phyloP scores from a whole-genome alignment of 2,888 invertebrate genomes.

The Ophonus ardosiacus region DNA sequence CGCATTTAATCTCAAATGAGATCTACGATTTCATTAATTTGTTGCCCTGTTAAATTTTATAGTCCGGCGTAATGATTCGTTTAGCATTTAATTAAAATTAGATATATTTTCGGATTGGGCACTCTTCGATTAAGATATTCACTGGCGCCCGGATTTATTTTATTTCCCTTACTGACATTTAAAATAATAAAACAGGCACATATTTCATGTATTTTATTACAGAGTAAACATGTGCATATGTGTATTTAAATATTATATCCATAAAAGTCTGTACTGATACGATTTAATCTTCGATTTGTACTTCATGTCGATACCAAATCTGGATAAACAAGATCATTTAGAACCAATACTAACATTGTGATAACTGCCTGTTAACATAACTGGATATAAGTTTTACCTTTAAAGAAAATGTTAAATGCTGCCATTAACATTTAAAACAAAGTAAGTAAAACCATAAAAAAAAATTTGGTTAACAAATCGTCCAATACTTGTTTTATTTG shows the following conservation, averaged over 20 bases:
- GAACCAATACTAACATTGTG: not conserved
- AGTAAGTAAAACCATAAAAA: too few relatives aligned
- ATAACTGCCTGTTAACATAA: not conserved
- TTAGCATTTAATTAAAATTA: slow-evolving; percentile 52
- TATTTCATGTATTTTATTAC: too few relatives aligned
- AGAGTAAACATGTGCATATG: not conserved
- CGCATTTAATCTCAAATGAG: slow-evolving; percentile 53
- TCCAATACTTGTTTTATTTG: too few relatives aligned
- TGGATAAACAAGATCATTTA: not conserved
- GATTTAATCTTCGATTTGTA: not conserved
- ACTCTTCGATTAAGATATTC: slow-evolving; percentile 21
- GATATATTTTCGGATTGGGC: slow-evolving; percentile 36
- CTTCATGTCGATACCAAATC: not conserved
- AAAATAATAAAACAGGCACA: too few relatives aligned
- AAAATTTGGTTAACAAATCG: too few relatives aligned
- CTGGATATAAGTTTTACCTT: not conserved
- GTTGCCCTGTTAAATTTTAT: slow-evolving; percentile 56
- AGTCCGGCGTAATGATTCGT: slow-evolving; percentile 44
- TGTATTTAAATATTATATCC: not conserved
- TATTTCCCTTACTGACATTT: too few relatives aligned
- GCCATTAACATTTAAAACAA: too few relatives aligned
- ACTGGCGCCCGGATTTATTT: not conserved
- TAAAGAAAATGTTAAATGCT: too few relatives aligned
- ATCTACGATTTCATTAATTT: slow-evolving; percentile 61
- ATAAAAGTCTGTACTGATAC: not conserved